Base-by-base conservation (phyloP, 2,888 invertebrate species). In the Lysandra coridon region DNA sequence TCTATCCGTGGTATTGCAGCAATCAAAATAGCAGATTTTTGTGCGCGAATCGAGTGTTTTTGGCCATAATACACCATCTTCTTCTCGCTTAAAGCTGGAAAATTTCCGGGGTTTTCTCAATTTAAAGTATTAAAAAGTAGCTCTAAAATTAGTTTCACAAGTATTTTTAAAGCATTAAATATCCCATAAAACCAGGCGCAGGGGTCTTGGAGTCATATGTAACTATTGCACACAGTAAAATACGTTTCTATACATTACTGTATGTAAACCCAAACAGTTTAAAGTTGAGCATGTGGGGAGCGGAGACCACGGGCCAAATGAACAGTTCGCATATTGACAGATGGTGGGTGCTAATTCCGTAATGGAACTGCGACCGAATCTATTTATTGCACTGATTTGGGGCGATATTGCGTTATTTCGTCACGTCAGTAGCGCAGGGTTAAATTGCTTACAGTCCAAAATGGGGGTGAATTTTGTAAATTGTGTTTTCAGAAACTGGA, bases 301-400 rank as follows among this genome's bases (percentile, higher is more conserved):
- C 10, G 64, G 30, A 30, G 57, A 44, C 60, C 60, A 40, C 30
- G 73, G n/a, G 23, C 75, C 75, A 77, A 79, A 57, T 76, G 78
- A 78, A 64, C 69, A 76, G 74, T 60, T 62, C 79, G 78, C 78
- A 17, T 81, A 80, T 79, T 81, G 80, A 80, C 83, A 81, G 81
- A 79, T 79, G 82, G 81, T 74, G 81, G 81, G 81, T 76, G 62
- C 49, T 81, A 81, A 83, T 81, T 73, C 80, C 80, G 83, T 83
- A 81, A 82, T 81, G 79, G 80, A 81, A 80, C 64, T 79, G 73
- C 80, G 69, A 78, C 75, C 74, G 40, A 75, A 73, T 80, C 69
- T 53, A 80, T 81, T 62, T 78, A 79, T 78, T 74, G 80, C 75
- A 60, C 33, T 37, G 69, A 69, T 69, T 69, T 37, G 69, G 69